Base-by-base conservation (phyloP, 2,888 invertebrate genomes). In the Sphinx pinastri region DNA sequence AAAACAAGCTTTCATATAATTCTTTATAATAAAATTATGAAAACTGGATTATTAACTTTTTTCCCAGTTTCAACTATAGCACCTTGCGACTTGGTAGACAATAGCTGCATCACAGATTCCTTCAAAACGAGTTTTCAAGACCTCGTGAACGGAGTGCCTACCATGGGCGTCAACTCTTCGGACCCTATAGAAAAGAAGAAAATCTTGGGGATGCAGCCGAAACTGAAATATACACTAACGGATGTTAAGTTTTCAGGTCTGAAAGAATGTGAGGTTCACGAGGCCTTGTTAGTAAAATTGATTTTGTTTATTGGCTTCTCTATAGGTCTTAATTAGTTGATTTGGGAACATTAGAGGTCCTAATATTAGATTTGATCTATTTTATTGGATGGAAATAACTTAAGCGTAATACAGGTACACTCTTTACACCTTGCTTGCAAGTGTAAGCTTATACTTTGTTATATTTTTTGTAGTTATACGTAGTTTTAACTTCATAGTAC, bases 51-150 rank as follows among this genome's bases (percentile, higher is more conserved):
- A 6, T 38, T 38, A 2, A 38, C 3, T 6, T 49, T n/a, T 12
- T 68, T 55, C 55, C 52, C 45, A 68, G 55, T 2, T 10, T 11
- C 67, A 25, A 25, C 51, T 10, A 19, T 47, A 67, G 19, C 38
- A 11, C 67, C 68, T 72, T 73, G 72, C 72, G 58, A 72, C 38
- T 70, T 67, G 13, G 25, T 25, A 14, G 67, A 67, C 47, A 19
- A 12, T n/a, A 16, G 7, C 10, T 66, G 66, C 45, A 49, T 49
- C 13, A 66, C 66, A 8, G 5, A 66, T 16, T 45, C 49, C 6
- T 66, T 45, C 16, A 66, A 66, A 47, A 49, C n/a, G 10, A 49
- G 13, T 8, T 66, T 47, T 11, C 47, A n/a, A 8, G 16, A 66
- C 6, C n/a, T 66, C 19, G 31, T 66, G 7, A 16, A 25, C 13